A percentile compares a stretch with the other conserved stretches of the same genome.
These are phyloP conservation scores for Hyposmocoma kahamanoa DNA, from an alignment of 1,140 invertebrate genomes.

Conservation along the genomic window DNA sequence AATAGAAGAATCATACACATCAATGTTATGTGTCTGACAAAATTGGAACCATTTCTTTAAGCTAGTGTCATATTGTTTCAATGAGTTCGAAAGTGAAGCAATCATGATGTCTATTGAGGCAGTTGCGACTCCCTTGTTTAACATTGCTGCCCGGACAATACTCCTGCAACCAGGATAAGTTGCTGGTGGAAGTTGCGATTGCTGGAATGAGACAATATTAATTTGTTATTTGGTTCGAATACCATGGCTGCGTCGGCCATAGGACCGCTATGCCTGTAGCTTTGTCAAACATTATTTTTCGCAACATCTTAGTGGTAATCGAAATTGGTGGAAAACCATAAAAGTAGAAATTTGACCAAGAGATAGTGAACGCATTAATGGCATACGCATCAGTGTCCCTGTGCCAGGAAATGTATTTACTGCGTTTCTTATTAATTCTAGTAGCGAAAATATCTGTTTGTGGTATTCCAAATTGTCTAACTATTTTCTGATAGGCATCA, in stretches of 20 bases:
- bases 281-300: background rate
- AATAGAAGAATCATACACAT: background rate
- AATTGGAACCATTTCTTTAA: background rate
- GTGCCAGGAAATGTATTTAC: constrained; percentile 10
- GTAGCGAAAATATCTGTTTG: constrained; percentile 10
- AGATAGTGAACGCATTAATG: constrained; percentile 1
- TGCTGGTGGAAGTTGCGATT: background rate
- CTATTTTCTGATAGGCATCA: constrained; percentile 2
- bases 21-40: background rate
- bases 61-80: background rate
- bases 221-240: background rate
- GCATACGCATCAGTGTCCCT: constrained; percentile 9
- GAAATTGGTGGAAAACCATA: background rate
- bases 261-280: background rate
- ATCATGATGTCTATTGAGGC: background rate
- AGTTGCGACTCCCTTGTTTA: background rate
- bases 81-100: background rate
- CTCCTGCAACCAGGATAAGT: background rate
- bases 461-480: constrained; percentile 1
- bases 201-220: background rate
- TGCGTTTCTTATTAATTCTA: constrained; percentile 8
- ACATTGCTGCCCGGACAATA: background rate
- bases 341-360: background rate
- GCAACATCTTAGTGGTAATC: background rate
- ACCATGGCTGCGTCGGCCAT: constrained; percentile 2